Evolutionary conservation across 2,888 invertebrate species (phyloP), one percentile per base, ranked within the genome.

Genomic region (Minunthozetes semirufus): DNA sequence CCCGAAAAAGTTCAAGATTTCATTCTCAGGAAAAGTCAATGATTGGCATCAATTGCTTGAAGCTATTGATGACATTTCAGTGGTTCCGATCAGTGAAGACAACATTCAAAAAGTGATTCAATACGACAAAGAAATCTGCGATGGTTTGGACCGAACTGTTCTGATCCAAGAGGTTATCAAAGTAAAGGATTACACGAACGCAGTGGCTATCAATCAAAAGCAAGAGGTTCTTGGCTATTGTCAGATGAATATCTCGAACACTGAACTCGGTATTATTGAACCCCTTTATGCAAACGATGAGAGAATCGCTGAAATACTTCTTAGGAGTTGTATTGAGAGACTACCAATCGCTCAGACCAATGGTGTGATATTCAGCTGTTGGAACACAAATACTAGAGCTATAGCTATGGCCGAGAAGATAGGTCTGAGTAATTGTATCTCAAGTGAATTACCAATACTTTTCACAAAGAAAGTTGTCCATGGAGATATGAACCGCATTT

Each of bases 251-350:
- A 17, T 17, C 11, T 19, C 38, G 17, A 13, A 17, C 8, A 5
- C 17, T 11, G 22, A 72, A 13, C 61, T 70, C 0, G 66, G 72
- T 5, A 56, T 71, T 33, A 72, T 77, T 17, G 77, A 76, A 22
- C 77, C 77, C 0, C 42, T 77, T 17, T 77, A 77, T 42, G 76
- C 77, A 1, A 76, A 77, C 42, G 74, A 75, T 42, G 61, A 73
- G 9, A 61, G 27, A 27, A 74, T 77, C 13, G 77, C 78, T 9
- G 78, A 78, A 72, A 63, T 75, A 17, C n/a, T 38, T 4, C 17
- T 66, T 6, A n/a, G 33, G 2, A 22, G 29, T 29, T 56, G 59
- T 22, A 29, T 11, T n/a, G 5, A 33, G 13, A 4, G 4, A 19
- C 13, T 22, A 11, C 29, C 56, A 0, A 19, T n/a, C 17, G n/a